Base-by-base conservation (phyloP, 2,797 vertebrate genomes). In the Remorina albescens region DNA sequence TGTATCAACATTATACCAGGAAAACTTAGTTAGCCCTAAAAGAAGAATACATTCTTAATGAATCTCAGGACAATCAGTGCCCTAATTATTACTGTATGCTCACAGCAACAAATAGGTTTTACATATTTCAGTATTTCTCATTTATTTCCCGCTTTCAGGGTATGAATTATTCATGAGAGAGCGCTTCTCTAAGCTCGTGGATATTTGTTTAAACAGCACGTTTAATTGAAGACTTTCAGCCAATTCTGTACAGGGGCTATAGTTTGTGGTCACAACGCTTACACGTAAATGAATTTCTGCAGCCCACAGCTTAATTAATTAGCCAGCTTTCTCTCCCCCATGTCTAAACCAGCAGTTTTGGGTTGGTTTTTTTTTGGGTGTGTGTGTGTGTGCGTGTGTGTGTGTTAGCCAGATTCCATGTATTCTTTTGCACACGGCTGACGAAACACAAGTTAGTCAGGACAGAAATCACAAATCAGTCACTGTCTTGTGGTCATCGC, bases 271-370 rank as follows among this genome's bases (percentile, higher is more conserved):
- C 88, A 91, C 87, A 92, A 86, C 69, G 76, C 88, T 90, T 90
- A 84, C 84, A 82, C 90, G 89, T 78, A 84, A 95, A 94, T 93
- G 86, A 93, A 89, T 94, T 93, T 91, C 74, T 68, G 54, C 94
- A 83, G 93, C 95, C 94, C 91, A 95, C 90, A 94, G 94, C 93
- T 92, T 94, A 95, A 96, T 96, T 95, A 95, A 96, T 97, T 96
- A 95, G 86, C 91, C 88, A 89, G 89, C 84, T 82, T 86, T 87
- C 80, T 78, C 82, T 80, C 74, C 82, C 78, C 81, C 75, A 78
- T 77, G 88, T 92, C 92, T 93, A 76, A 90, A 70, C 81, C 89
- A 80, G 91, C 80, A 89, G 89, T 92, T 94, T 86, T 80, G n/a
- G n/a, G n/a, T n/a, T n/a, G n/a, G n/a, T n/a, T n/a, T n/a, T n/a